Percentiles rank a stretch among this genome's conserved stretches.
Evolutionary conservation across 1,140 invertebrate genomes (phyloP).

Genomic region (Diploscapter pachys): DNA sequence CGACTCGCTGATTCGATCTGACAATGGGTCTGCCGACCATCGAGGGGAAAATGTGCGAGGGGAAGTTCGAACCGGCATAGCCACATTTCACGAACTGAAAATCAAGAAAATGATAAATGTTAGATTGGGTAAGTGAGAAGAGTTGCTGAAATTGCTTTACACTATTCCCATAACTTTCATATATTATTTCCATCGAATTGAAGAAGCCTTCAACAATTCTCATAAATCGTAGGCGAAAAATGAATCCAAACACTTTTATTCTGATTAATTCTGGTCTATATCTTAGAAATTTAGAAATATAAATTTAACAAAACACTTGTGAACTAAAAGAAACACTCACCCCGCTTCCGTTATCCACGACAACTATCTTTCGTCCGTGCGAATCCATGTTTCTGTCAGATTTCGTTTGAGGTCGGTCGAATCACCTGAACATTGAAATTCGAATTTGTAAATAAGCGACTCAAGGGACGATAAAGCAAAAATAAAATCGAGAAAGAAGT

Average conservation of each 20-base stretch:
- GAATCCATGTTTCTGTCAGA: constrained; percentile 43
- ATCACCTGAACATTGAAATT: too few species aligned
- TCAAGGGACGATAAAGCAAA: too few species aligned
- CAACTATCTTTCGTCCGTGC: constrained; percentile 52
- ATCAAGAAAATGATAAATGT: constrained; percentile 20
- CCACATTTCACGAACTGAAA: constrained; percentile 98
- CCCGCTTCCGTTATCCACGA: constrained; percentile 57
- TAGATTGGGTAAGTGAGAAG: constrained; percentile 11
- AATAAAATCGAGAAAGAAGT: too few species aligned
- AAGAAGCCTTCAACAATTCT: neutral
- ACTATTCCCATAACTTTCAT: neutral
- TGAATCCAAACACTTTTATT: neutral
- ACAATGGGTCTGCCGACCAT: constrained; percentile 97
- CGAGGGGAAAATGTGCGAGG: constrained; percentile 95
- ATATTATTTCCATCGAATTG: neutral
- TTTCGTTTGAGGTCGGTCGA: too few species aligned
- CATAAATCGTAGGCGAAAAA: neutral
- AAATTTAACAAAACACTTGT: neutral
- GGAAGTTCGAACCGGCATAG: constrained; percentile 97
- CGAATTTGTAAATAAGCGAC: too few species aligned
- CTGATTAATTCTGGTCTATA: too few species aligned
- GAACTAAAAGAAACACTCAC: constrained; percentile 39
- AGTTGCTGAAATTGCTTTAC: constrained; percentile 1
- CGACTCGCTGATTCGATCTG: constrained; percentile 91
- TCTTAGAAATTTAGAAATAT: too few species aligned